phyloP scores from a whole-genome alignment of 92 coral and sea anemone species.

The Phenganax stokvisi region DNA sequence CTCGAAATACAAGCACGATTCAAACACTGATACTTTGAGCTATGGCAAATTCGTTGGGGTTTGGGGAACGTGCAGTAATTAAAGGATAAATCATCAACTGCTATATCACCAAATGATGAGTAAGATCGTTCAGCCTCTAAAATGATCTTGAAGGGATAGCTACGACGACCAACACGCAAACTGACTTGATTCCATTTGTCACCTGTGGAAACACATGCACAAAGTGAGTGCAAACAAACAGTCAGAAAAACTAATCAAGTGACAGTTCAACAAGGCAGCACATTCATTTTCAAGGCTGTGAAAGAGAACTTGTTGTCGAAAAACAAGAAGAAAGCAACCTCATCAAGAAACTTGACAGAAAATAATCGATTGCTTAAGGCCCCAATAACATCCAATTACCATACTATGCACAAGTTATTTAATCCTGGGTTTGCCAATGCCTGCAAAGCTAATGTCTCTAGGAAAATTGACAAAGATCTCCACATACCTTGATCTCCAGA shows the following conservation, averaged over 20 bases:
- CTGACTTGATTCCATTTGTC: constrained; percentile 83
- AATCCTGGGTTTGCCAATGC: too few species aligned
- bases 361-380: too few species aligned
- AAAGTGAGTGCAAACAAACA: background rate
- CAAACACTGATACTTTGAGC: constrained; percentile 63
- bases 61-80: constrained; percentile 67
- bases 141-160: constrained; percentile 68
- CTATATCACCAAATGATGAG: constrained; percentile 88
- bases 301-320: background rate
- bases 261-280: background rate
- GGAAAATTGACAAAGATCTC: background rate
- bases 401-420: too few species aligned
- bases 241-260: background rate
- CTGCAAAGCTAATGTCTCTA: too few species aligned
- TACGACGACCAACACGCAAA: constrained; percentile 61
- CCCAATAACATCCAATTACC: too few species aligned
- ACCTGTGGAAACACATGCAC: constrained; percentile 40
- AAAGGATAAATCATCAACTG: constrained; percentile 76
- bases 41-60: constrained; percentile 53
- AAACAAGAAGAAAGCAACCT: too few species aligned
- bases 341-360: too few species aligned
- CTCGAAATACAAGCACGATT: constrained; percentile 62
- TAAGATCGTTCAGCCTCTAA: constrained; percentile 89
- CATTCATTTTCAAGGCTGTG: background rate
- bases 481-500: constrained; percentile 73